These are phyloP conservation scores for Lissonota sp. DNA, from an alignment of 2,888 invertebrate genomes.

Conservation along the genomic window DNA sequence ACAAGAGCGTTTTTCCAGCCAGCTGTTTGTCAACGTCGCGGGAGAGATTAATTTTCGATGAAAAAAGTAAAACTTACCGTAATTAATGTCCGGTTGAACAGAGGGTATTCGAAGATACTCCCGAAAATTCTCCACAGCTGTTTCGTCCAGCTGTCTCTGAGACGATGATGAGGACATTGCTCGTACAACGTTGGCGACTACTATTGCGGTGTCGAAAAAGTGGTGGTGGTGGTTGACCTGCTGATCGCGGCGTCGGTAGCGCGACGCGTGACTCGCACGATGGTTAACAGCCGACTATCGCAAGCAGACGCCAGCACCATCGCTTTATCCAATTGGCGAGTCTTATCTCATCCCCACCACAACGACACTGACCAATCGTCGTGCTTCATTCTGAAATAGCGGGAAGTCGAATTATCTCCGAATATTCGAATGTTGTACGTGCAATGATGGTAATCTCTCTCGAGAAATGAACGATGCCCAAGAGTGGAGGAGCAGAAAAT, in stretches of 20 bases:
- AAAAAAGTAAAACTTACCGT: conserved; percentile 87
- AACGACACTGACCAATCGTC: conserved; percentile 64
- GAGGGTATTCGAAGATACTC: conserved; percentile 94
- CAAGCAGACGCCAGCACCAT: conserved; percentile 72
- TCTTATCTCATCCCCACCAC: conserved; percentile 68
- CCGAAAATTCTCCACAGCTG: conserved; percentile 91
- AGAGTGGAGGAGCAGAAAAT: background rate
- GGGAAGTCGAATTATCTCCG: conserved; percentile 24
- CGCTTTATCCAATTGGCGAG: conserved; percentile 71
- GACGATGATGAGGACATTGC: conserved; percentile 71
- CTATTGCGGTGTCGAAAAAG: conserved; percentile 46
- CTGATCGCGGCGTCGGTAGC: conserved; percentile 65
- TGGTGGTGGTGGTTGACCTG: conserved; percentile 41
- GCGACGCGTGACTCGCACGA: conserved; percentile 53
- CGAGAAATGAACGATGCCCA: background rate
- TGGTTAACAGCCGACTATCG: conserved; percentile 67
- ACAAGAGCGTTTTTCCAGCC: background rate
- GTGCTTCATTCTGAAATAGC: conserved; percentile 32
- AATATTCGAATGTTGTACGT: conserved; percentile 2
- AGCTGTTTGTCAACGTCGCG: background rate
- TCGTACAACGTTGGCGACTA: conserved; percentile 48
- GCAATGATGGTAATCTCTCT: no score
- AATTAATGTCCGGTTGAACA: conserved; percentile 94
- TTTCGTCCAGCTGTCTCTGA: conserved; percentile 80
- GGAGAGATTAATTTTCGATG: background rate